Evolutionary conservation across 2,797 vertebrate genomes (phyloP), one percentile per base, ranked within the genome.

Genomic region (Cygnus olor): DNA sequence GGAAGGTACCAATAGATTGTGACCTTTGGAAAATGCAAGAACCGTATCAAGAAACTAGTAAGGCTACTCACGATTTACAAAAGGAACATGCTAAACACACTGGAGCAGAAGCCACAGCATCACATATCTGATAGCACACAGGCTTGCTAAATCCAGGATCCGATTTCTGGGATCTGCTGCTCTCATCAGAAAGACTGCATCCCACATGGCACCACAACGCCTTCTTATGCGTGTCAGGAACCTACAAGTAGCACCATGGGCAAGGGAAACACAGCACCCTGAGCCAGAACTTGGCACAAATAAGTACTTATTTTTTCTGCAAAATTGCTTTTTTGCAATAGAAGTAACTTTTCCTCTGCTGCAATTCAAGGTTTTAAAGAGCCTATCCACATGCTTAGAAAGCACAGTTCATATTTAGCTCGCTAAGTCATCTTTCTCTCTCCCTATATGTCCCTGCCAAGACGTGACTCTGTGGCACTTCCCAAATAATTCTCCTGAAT

Each of bases 401-500:
- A 93, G 87, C 92, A 93, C 36, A 49, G 94, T 60, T 96, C 95
- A 54, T 76, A 89, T 77, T 92, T 80, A 96, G 93, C 77, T 92
- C 70, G 71, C 73, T 63, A 27, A 88, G 65, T 65, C 18, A 0
- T 84, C 89, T 76, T 95, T 91, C 80, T 96, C 70, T 90, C 65
- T 64, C 72, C 63, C 80, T 76, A 8, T 69, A 63, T 47, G 89
- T 93, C 58, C 63, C 82, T 94, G 95, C 94, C 94, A 96, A 94
- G 89, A 94, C 42, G 74, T 90, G 92, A 86, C 93, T 86, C 88
- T 81, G 88, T 92, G 95, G 92, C n/a, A n/a, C n/a, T 32, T 94
- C 95, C 91, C 85, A 95, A 47, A 94, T 24, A 97, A 95, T 78
- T 88, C 82, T 80, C 85, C 88, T 93, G 89, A 92, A 96, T 96